Evolutionary conservation across 53 echinoderm and acorn worm species (phyloP), one percentile per base, ranked within the genome.

Genomic region (Apostichopus leukothele): DNA sequence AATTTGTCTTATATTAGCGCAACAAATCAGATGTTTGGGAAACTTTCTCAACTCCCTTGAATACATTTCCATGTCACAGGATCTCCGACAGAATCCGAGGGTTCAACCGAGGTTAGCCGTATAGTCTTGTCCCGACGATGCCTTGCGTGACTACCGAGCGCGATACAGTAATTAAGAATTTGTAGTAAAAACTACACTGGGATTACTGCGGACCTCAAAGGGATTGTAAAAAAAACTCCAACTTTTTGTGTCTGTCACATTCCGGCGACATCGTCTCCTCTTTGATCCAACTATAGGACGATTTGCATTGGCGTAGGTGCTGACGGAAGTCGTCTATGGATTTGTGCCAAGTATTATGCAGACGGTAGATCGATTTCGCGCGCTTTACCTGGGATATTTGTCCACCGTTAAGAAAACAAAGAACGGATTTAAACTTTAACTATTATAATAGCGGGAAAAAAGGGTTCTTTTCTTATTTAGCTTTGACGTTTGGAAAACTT

Each of bases 181-280:
- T 79, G 79, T 79, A 79, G 79, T 53, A 79, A 79, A 79, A 79
- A 79, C 53, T 79, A 79, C 7, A 79, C 79, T 79, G 79, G 79
- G 79, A 79, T 79, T 79, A 79, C 79, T 54, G 53, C 7, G 79
- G 18, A 79, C 79, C 79, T 79, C 79, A 79, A 14, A 79, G 79
- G 79, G 54, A 18, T 57, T 54, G 79, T 79, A 79, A 79, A 79
- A 79, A 25, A 25, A 25, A 25, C 54, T 53, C 79, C 53, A 79
- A 53, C n/a, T 55, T 79, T 68, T 68, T 19, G 9, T 20, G 78
- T 78, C 52, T 79, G 53, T 5, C 79, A 79, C 79, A 79, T 54
- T 79, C 79, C 79, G 51, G 57, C 53, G 54, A 79, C 79, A 79
- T 51, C 16, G 18, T 79, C 50, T 12, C 79, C n/a, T 12, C 79